Conservation (phyloP, 2,113 vertebrate genomes). For the Tupaia chinensis region DNA sequence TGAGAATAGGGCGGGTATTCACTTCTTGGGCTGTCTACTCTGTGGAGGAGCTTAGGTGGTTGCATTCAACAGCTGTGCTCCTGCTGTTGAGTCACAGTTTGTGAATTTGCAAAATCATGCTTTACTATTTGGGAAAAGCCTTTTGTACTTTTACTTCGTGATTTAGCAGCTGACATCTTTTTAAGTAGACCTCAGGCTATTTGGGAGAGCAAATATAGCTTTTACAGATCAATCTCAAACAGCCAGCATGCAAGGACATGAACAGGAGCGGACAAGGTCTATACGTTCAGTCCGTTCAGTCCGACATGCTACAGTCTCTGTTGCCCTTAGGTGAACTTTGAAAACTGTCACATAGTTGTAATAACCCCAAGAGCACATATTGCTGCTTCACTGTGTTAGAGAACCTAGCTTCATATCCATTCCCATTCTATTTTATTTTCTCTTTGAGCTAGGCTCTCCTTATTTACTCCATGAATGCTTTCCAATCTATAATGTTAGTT, state of each 20-base stretch:
- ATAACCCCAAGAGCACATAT: not conserved
- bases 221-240: not conserved
- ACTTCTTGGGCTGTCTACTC: not conserved
- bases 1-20: not conserved
- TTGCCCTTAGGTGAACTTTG: not conserved
- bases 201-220: not conserved
- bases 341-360: not conserved
- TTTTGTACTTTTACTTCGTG: not conserved
- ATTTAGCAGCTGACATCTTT: not conserved
- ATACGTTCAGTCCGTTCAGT: not conserved
- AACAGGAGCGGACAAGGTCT: not conserved
- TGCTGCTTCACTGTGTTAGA: not conserved
- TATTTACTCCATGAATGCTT: not conserved
- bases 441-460: not conserved
- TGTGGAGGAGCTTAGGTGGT: not conserved
- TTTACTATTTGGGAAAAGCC: not conserved
- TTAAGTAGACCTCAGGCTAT: not conserved
- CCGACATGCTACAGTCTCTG: not conserved
- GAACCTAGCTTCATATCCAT: not conserved
- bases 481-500: not conserved
- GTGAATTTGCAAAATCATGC: slow-evolving; percentile 19
- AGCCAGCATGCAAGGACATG: not conserved
- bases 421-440: not conserved
- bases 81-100: rapidly evolving
- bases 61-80: rapidly evolving